phyloP scores from a whole-genome alignment of 2,113 vertebrate species.

The Oreotragus oreotragus region DNA sequence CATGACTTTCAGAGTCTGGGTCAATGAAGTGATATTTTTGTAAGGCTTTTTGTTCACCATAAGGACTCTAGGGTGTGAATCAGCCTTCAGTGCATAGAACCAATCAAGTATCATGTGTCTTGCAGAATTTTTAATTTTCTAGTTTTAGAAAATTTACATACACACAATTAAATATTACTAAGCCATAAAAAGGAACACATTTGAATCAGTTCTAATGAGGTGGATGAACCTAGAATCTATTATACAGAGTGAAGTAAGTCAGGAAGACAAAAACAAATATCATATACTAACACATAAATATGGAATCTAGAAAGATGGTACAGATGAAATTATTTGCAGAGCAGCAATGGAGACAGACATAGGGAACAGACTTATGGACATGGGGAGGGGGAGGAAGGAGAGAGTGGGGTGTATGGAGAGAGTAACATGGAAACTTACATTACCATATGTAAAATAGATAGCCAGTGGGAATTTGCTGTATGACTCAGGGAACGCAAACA shows the following conservation, averaged over 20 bases:
- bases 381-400: background rate
- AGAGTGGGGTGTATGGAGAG: background rate
- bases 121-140: no score
- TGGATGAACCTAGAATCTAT: background rate
- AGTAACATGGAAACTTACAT: background rate
- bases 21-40: no score
- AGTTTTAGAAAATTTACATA: background rate
- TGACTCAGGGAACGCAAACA: background rate
- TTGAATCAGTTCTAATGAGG: background rate
- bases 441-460: background rate
- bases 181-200: background rate
- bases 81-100: no score
- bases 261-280: background rate
- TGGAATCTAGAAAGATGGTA: background rate
- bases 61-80: no score
- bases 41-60: no score
- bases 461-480: background rate
- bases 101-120: no score
- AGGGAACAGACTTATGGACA: background rate
- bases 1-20: no score
- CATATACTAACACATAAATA: background rate
- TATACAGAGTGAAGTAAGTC: background rate
- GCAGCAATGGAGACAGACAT: background rate
- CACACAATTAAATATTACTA: background rate
- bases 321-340: background rate